Evolutionary conservation across 2,888 invertebrate species (phyloP).

Genomic region (Drosophila diplacantha): DNA sequence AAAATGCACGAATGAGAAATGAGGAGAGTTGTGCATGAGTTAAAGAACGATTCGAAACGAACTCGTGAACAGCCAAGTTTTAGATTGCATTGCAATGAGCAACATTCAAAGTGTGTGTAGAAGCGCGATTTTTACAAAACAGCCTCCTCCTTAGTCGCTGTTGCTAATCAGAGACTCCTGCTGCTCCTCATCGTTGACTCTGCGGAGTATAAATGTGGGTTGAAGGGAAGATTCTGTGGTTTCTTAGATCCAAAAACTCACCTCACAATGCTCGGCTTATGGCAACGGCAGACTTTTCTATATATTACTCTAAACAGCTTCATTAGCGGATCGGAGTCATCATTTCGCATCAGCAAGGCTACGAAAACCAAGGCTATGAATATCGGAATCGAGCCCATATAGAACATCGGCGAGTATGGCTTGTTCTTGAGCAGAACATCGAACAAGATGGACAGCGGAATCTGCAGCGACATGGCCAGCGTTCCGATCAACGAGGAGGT

Average conservation of each 20-base stretch:
- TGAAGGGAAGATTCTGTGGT: background rate
- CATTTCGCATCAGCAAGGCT: slow-evolving; percentile 87
- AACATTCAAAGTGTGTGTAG: slow-evolving; percentile 46
- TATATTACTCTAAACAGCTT: slow-evolving; percentile 76
- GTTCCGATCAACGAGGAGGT: slow-evolving; percentile 95
- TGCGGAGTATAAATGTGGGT: slow-evolving; percentile 31
- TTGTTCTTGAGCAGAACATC: slow-evolving; percentile 87
- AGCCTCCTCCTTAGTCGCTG: slow-evolving; percentile 59
- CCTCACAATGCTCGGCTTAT: slow-evolving; percentile 75
- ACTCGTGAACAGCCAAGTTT: slow-evolving; percentile 72
- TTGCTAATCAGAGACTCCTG: slow-evolving; percentile 81
- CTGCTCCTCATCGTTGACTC: slow-evolving; percentile 81
- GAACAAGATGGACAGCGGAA: slow-evolving; percentile 92
- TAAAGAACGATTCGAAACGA: slow-evolving; percentile 74
- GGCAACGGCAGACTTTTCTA: slow-evolving; percentile 75
- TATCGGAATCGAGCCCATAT: slow-evolving; percentile 88
- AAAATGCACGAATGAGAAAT: slow-evolving; percentile 33
- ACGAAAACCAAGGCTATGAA: slow-evolving; percentile 79
- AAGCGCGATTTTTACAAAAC: slow-evolving; percentile 56
- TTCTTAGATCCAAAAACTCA: slow-evolving; percentile 35
- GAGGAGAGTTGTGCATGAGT: slow-evolving; percentile 38
- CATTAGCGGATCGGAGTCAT: slow-evolving; percentile 89
- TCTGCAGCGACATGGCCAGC: slow-evolving; percentile 88
- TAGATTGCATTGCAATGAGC: slow-evolving; percentile 66
- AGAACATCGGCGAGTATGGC: slow-evolving; percentile 84